A percentile compares a stretch with the other conserved stretches of the same genome.
phyloP scores from a whole-genome alignment of 2,888 invertebrate genomes.

The Bimastos eiseni region DNA sequence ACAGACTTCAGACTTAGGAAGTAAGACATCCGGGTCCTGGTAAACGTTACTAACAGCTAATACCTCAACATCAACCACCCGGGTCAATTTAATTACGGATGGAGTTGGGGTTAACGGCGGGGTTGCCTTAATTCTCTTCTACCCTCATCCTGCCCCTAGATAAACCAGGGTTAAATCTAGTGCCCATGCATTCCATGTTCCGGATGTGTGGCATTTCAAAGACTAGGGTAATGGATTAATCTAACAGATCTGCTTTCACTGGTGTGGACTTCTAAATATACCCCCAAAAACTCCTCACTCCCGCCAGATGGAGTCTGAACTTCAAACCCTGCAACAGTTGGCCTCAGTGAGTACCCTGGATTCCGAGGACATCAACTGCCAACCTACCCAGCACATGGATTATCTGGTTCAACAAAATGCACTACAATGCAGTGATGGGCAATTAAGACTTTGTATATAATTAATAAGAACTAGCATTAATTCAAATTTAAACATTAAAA shows the following conservation, averaged over 20 bases:
- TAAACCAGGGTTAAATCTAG: not conserved
- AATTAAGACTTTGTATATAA: too few species aligned
- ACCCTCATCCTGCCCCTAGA: not conserved
- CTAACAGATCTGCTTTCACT: not conserved
- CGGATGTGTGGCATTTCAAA: not conserved
- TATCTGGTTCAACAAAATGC: not conserved
- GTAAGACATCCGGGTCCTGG: not conserved
- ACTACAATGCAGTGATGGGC: not conserved
- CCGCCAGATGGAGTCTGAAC: not conserved
- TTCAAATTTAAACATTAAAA: too few species aligned
- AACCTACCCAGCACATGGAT: not conserved
- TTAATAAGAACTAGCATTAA: too few species aligned
- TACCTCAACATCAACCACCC: not conserved
- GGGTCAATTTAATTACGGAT: not conserved
- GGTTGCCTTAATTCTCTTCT: constrained; percentile 6
- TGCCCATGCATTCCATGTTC: not conserved
- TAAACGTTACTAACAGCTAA: not conserved
- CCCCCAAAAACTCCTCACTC: not conserved
- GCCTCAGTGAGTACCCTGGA: not conserved
- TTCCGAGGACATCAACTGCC: not conserved
- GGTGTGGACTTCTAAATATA: not conserved
- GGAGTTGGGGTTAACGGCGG: not conserved
- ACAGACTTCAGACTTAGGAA: not conserved
- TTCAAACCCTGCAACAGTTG: not conserved
- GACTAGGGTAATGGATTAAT: not conserved